Evolutionary conservation across 1,140 invertebrate genomes (phyloP).

Genomic region (Tachypleus tridentatus): DNA sequence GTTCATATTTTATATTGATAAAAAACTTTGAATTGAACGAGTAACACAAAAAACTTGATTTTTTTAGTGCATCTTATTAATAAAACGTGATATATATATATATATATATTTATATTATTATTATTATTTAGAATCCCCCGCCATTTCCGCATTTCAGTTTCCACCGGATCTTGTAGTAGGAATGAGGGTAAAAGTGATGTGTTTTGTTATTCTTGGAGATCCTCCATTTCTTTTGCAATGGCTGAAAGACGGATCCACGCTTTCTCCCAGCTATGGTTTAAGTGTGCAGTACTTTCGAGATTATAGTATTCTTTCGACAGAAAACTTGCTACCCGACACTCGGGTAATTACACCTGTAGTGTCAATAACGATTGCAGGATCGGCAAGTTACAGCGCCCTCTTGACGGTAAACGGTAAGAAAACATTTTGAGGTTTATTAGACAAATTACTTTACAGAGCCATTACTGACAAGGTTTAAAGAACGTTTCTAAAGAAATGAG

Average conservation of each 20-base stretch:
- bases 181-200: conserved; percentile 44
- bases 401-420: conserved; percentile 21
- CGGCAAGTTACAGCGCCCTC: conserved; percentile 7
- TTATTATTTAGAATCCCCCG: not conserved
- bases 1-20: too few relatives aligned
- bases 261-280: conserved; percentile 1
- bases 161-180: conserved; percentile 48
- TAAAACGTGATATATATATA: too few relatives aligned
- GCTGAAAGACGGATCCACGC: conserved; percentile 14
- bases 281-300: conserved; percentile 14
- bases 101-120: too few relatives aligned
- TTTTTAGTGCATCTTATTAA: too few relatives aligned
- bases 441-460: too few relatives aligned
- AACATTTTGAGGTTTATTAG: too few relatives aligned
- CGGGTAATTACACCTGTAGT: conserved; percentile 23
- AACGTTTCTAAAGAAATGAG: too few relatives aligned
- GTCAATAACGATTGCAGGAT: conserved; percentile 18
- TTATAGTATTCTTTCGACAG: conserved; percentile 1
- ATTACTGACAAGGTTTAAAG: too few relatives aligned
- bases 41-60: too few relatives aligned
- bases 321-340: conserved; percentile 10
- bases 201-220: conserved; percentile 22
- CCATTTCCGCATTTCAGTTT: conserved; percentile 19
- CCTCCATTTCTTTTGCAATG: conserved; percentile 22
- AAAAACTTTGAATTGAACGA: too few relatives aligned